Percentiles rank a stretch among this genome's conserved stretches.
phyloP scores from a whole-genome alignment of 2,113 vertebrate genomes.

The Hystrix brachyura region DNA sequence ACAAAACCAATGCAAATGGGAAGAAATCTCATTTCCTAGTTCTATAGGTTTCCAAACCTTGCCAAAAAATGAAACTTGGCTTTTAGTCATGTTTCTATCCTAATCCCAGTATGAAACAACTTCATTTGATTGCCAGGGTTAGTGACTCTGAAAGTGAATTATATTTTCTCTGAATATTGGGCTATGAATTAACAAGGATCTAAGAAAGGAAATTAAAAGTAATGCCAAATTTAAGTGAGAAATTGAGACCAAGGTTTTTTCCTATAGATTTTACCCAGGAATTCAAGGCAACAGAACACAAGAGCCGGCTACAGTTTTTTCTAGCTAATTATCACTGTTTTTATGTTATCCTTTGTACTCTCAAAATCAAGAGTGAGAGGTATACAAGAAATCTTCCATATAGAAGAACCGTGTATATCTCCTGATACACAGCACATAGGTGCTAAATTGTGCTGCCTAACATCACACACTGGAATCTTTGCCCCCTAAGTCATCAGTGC shows the following conservation, averaged over 20 bases:
- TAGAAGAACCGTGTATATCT: neutral
- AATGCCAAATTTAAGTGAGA: conserved; percentile 21
- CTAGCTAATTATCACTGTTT: neutral
- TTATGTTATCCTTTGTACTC: neutral
- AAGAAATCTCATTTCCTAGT: conserved; percentile 45
- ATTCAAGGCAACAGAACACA: neutral
- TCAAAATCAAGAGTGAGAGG: neutral
- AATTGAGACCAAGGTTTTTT: neutral
- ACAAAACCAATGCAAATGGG: neutral
- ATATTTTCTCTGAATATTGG: conserved; percentile 48
- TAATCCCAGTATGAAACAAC: neutral
- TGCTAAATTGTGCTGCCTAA: no score
- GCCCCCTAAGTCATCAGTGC: neutral
- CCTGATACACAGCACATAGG: neutral
- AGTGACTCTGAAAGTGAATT: conserved; percentile 11
- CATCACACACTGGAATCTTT: neutral
- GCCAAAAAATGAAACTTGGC: conserved; percentile 34
- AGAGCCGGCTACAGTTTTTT: neutral
- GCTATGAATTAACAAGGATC: neutral
- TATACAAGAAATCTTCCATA: neutral
- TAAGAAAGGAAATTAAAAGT: neutral
- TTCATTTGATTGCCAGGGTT: conserved; percentile 11
- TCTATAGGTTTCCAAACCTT: conserved; percentile 29
- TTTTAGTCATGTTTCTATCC: conserved; percentile 31
- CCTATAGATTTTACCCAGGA: neutral